phyloP scores from a whole-genome alignment of 2,113 vertebrate genomes.

The Engystomops pustulosus region DNA sequence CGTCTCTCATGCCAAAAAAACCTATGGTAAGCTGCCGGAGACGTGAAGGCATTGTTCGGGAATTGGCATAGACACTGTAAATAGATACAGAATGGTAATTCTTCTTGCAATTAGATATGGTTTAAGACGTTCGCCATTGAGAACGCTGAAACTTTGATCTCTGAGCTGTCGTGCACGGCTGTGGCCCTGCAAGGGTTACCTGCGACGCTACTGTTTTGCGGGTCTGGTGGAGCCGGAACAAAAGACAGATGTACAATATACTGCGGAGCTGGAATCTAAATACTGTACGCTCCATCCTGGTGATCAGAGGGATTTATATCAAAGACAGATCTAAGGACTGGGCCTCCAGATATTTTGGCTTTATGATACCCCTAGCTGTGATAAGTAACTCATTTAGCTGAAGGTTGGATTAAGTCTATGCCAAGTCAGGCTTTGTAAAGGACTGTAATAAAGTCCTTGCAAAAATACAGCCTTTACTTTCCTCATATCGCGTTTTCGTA shows the following conservation, averaged over 20 bases:
- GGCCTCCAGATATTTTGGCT: conserved; percentile 45
- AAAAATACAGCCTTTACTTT: not conserved
- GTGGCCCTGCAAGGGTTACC: conserved; percentile 37
- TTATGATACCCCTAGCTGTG: conserved; percentile 41
- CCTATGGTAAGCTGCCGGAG: conserved; percentile 24
- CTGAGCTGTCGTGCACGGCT: not conserved
- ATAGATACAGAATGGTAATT: conserved; percentile 45
- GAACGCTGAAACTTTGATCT: not conserved
- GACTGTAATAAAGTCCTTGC: not conserved
- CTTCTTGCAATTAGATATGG: conserved; percentile 52
- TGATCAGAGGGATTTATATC: conserved; percentile 44
- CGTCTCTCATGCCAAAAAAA: not conserved
- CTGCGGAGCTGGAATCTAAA: not conserved
- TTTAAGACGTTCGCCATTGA: conserved; percentile 36
- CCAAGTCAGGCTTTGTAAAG: conserved; percentile 31
- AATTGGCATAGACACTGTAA: conserved; percentile 46
- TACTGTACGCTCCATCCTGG: conserved; percentile 1
- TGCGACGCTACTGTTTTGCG: conserved; percentile 28
- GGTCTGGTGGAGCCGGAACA: not conserved
- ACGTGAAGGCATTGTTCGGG: conserved; percentile 33
- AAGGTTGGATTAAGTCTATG: conserved; percentile 36
- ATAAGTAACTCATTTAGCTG: conserved; percentile 48
- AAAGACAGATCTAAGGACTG: conserved; percentile 35
- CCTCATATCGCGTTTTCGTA: not conserved
- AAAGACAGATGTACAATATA: conserved; percentile 34